Evolutionary conservation across 2,888 invertebrate species (phyloP), one percentile per base, ranked within the genome.

Genomic region (Agapetus fuscipes): DNA sequence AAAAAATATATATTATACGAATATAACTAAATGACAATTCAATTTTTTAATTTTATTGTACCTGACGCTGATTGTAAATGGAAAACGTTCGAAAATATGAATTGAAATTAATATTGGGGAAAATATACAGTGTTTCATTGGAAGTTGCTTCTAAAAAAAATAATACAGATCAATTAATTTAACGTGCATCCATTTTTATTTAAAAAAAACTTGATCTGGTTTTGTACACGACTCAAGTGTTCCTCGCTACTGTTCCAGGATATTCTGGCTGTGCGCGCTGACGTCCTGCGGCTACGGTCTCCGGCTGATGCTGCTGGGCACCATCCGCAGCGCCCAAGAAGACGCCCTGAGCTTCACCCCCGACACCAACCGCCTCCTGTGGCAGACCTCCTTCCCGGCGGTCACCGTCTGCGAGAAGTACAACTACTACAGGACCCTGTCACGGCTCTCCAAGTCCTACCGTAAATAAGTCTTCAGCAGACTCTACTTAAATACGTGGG

Each of bases 351-450:
- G 72, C 53, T 77, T 77, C 49, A 76, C 76, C 0, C 66, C 71
- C 0, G 77, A 79, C 48, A 78, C 77, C 0, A 65, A 62, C 30
- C 77, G 76, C 50, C 52, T 77, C 11, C 56, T 68, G 26, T 79
- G 78, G 76, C 62, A 68, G 42, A 74, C 75, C 0, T 58, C 64
- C 1, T 78, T 80, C 52, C 78, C 80, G 1, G 67, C 74, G 0
- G 57, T 79, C 10, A 71, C 71, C 1, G 57, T 80, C 17, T 80
- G 80, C 51, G 76, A 77, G 54, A 59, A 57, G 2, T 67, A 69
- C 41, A 63, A 48, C 17, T 46, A 46, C 29, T 56, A 55, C 26
- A 38, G 41, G 12, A 51, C 51, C 2, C 51, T 55, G 33, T 54
- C 48, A 45, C 60, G 52, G 34, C 50, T 66, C 3, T 44, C 39